These are phyloP conservation scores for Siniperca obscura DNA, from an alignment of 2,797 vertebrate species.

Conservation along the genomic window DNA sequence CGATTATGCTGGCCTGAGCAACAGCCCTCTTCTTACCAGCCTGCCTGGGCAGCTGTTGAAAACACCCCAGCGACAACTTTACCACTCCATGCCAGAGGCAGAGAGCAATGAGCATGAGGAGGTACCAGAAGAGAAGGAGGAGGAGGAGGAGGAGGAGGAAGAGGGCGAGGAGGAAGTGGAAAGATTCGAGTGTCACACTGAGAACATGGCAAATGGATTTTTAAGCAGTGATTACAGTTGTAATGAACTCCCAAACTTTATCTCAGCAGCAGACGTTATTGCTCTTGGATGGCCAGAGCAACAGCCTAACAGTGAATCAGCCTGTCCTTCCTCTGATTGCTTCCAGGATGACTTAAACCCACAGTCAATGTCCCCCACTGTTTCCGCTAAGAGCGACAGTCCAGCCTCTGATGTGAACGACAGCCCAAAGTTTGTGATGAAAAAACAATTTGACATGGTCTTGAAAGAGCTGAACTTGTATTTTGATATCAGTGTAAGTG, in stretches of 20 bases:
- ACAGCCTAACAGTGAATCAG: constrained; percentile 33
- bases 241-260: constrained; percentile 47
- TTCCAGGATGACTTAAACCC: constrained; percentile 35
- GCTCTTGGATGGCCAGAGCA: constrained; percentile 14
- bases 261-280: constrained; percentile 40
- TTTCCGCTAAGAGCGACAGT: not conserved
- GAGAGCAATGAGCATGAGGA: constrained; percentile 32
- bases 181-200: constrained; percentile 30
- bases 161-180: constrained; percentile 36
- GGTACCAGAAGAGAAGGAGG: constrained; percentile 21
- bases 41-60: constrained; percentile 52
- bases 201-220: constrained; percentile 36
- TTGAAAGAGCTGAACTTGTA: constrained; percentile 88
- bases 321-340: constrained; percentile 12
- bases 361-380: constrained; percentile 7
- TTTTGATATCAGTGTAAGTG: constrained; percentile 85
- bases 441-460: constrained; percentile 87
- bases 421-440: constrained; percentile 84
- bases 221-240: constrained; percentile 35
- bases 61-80: constrained; percentile 49
- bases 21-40: constrained; percentile 65
- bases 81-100: constrained; percentile 24
- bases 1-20: constrained; percentile 51
- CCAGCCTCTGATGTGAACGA: constrained; percentile 7
- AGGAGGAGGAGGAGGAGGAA: constrained; percentile 17